Evolutionary conservation across 2,888 invertebrate genomes (phyloP), one percentile per base, ranked within the genome.

Genomic region (Eudemis profundana): DNA sequence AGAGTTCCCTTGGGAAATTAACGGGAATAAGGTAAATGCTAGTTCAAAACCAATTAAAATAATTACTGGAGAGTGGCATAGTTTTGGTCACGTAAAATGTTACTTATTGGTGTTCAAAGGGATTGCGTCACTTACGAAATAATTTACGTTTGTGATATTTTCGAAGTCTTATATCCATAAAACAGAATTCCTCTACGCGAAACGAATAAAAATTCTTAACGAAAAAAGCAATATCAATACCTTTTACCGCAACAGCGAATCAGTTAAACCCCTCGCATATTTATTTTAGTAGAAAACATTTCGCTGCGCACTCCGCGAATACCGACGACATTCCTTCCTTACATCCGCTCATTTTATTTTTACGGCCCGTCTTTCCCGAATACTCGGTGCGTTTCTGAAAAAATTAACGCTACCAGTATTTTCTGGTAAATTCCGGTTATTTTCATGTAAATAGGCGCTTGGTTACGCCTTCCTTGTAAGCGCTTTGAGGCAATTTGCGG

Each of bases 301-400:
- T 36, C 42, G 0, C 12, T n/a, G 72, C 77, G 72, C 76, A 78
- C 78, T 80, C 76, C 74, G 72, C 78, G 77, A 78, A 83, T 86
- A 81, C 78, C 76, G 81, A 80, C 74, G 76, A 77, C 78, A 79
- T 86, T 85, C 81, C 79, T 79, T 75, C 78, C 71, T 81, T 74
- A 72, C 77, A 74, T 80, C 78, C 75, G 78, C 73, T 77, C 77
- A 76, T 85, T 88, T 88, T 86, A 84, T 83, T 87, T 87, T 87
- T 85, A 86, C 82, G 76, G 74, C 72, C 71, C 72, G 80, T 78
- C 86, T 82, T 86, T 81, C 74, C 71, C 78, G 75, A 84, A 87
- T 84, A 84, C 84, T 81, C 77, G 74, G 79, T 75, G 75, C 75
- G 61, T 74, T 74, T 77, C 78, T 81, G 75, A 70, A 73, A 75